Conservation (phyloP, 2,888 invertebrate species). For the Torymus texanus region DNA sequence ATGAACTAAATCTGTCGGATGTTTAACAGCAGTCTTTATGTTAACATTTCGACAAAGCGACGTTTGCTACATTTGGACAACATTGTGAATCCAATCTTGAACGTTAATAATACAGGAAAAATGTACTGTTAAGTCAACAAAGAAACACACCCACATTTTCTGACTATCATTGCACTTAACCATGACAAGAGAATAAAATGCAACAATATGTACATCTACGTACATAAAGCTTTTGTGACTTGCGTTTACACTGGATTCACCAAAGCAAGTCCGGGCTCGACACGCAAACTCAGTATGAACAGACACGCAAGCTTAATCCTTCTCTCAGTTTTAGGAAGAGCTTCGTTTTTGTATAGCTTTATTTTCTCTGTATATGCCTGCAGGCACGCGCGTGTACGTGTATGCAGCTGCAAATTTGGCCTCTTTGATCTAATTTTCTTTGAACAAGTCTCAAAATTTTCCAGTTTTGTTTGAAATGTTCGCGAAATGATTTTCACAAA, state of each 20-base stretch:
- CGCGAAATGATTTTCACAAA: neutral
- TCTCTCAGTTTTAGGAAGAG: too few relatives aligned
- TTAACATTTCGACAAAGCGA: too few relatives aligned
- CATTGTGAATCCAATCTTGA: conserved; percentile 56
- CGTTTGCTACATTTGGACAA: conserved; percentile 56
- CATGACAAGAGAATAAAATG: too few relatives aligned
- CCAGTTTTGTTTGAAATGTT: conserved; percentile 1
- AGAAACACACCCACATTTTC: too few relatives aligned
- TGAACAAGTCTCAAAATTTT: too few relatives aligned
- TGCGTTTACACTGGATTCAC: conserved; percentile 72
- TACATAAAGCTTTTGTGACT: conserved; percentile 37
- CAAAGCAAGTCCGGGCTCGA: conserved; percentile 75
- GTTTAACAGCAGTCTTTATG: too few relatives aligned
- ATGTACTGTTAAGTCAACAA: conserved; percentile 64
- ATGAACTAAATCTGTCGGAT: too few relatives aligned
- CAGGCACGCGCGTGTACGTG: too few relatives aligned
- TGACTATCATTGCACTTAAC: too few relatives aligned
- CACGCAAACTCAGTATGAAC: conserved; percentile 72
- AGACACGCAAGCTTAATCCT: conserved; percentile 71
- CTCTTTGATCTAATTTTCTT: too few relatives aligned
- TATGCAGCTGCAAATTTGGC: too few relatives aligned
- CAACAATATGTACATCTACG: neutral
- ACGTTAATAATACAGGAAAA: conserved; percentile 64
- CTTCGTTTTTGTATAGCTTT: conserved; percentile 28
- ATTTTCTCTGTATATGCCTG: conserved; percentile 6